Evolutionary conservation across 2,888 invertebrate species (phyloP).

Genomic region (Lithophane semibrunnea): DNA sequence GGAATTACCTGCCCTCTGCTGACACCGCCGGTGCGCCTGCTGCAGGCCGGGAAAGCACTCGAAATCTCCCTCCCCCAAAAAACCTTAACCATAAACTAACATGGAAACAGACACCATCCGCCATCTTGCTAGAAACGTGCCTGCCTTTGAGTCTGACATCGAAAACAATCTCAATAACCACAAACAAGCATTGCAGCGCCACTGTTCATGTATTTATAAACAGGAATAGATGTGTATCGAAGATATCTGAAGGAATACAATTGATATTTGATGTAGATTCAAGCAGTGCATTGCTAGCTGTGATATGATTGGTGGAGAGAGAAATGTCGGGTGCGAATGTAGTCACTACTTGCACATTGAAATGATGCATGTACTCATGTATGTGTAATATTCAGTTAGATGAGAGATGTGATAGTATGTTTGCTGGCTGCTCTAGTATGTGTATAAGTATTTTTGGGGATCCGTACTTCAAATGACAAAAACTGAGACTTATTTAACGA

Average conservation of each 20-base stretch:
- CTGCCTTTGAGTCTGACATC: slow-evolving; percentile 31
- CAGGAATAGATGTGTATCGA: slow-evolving; percentile 21
- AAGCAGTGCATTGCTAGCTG: background rate
- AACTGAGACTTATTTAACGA: too few species aligned
- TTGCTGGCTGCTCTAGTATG: too few species aligned
- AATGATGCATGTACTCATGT: background rate
- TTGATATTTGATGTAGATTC: slow-evolving; percentile 36
- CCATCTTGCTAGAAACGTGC: slow-evolving; percentile 48
- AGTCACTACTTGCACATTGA: slow-evolving; percentile 5
- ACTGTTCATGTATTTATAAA: slow-evolving; percentile 29
- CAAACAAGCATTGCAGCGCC: slow-evolving; percentile 33
- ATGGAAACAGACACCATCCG: background rate
- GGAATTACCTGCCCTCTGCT: too few species aligned
- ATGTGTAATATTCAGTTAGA: background rate
- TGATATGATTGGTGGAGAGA: slow-evolving; percentile 4
- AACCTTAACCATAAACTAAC: background rate
- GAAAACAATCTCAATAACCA: slow-evolving; percentile 36
- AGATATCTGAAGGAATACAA: slow-evolving; percentile 24
- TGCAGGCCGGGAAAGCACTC: too few species aligned
- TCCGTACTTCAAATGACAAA: too few species aligned
- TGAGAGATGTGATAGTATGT: background rate
- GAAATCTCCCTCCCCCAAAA: too few species aligned
- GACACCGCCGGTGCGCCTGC: too few species aligned
- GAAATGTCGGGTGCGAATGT: background rate
- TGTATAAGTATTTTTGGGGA: too few species aligned